phyloP scores from a whole-genome alignment of 2,113 vertebrate genomes.

The Crotalus helleri region DNA sequence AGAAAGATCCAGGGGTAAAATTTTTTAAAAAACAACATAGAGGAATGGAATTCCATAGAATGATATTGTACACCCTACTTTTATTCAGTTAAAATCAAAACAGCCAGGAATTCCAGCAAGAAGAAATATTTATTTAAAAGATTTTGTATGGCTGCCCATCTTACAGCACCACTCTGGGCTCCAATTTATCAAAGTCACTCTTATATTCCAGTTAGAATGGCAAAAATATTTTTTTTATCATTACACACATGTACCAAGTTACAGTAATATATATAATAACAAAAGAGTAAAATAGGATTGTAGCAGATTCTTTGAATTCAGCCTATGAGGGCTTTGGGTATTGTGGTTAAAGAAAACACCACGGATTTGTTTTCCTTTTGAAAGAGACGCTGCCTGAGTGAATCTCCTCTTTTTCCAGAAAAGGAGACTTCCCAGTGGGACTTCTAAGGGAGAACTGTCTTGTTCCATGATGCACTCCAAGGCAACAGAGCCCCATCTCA shows the following conservation, averaged over 20 bases:
- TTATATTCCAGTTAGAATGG: background rate
- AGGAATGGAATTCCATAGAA: background rate
- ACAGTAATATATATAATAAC: background rate
- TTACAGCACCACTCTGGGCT: background rate
- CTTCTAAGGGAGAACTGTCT: constrained; percentile 35
- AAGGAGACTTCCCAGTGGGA: background rate
- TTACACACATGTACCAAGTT: background rate
- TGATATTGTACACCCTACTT: background rate
- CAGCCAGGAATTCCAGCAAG: background rate
- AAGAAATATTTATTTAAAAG: background rate
- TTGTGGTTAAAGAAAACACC: constrained; percentile 29
- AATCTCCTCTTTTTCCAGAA: constrained; percentile 6
- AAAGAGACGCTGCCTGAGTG: constrained; percentile 20
- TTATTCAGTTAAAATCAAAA: background rate
- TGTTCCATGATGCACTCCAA: background rate
- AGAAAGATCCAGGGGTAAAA: background rate
- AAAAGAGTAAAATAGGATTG: background rate
- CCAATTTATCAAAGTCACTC: background rate
- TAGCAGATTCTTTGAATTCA: background rate
- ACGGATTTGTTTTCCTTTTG: background rate
- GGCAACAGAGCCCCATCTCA: background rate
- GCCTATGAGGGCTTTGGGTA: constrained; percentile 16
- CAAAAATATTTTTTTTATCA: background rate
- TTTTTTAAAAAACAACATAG: background rate
- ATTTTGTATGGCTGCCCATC: background rate